Evolutionary conservation across 1,140 invertebrate species (phyloP), one percentile per base, ranked within the genome.

Genomic region (Papilio machaon): DNA sequence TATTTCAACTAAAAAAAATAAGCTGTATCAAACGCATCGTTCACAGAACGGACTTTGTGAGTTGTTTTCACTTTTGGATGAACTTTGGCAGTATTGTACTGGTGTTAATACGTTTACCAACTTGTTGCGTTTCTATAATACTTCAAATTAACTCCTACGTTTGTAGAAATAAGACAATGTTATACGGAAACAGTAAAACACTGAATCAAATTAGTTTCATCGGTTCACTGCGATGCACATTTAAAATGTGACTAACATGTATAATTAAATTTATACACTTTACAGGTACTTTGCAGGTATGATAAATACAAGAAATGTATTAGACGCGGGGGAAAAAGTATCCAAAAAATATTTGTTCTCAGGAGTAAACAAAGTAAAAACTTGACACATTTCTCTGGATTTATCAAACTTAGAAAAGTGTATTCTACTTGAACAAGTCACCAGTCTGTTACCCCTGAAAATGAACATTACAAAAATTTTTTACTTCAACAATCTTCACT

Each of bases 231-330:
- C 93, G 89, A 92, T 90, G 93, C 93, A 94, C 87, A 86, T 86
- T 85, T 82, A 83, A 82, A 84, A 90, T 88, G 83, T 88, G 81
- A 88, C 85, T 88, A 87, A 89, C 87, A 89, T 70, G 89, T 87
- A 85, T 87, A 83, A 92, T 87, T 91, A 91, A 89, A 88, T 90
- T 93, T 94, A 91, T 94, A 92, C 91, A 94, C 91, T 94, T 94
- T 92, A 93, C 93, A 94, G 93, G 93, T 94, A 94, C 93, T 91
- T 93, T 82, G 90, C 91, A 92, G 92, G 92, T 92, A 93, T 91
- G 89, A 90, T 91, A 88, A 92, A 94, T 92, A 94, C 90, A 79
- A 79, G 2, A 67, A 78, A 38, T 79, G 58, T 79, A 79, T 78
- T 23, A 79, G 15, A 38, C 64, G 23, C 19, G 43, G 43, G 60